phyloP scores from a whole-genome alignment of 1,140 invertebrate genomes.

The Druon quercuslanigerum region DNA sequence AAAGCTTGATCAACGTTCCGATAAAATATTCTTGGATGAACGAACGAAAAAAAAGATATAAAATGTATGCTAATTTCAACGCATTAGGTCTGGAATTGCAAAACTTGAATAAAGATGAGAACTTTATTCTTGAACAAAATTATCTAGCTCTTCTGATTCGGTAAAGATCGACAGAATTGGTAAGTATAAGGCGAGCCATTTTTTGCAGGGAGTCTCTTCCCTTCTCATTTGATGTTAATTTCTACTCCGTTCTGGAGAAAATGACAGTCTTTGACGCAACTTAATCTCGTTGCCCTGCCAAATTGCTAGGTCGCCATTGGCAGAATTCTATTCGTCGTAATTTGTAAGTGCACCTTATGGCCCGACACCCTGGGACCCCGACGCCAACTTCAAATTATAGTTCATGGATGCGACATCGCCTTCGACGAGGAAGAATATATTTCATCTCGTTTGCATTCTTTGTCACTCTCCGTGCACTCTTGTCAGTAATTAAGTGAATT shows the following conservation, averaged over 20 bases:
- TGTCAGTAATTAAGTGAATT: not conserved
- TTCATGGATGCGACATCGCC: conserved; percentile 18
- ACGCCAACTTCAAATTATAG: conserved; percentile 48
- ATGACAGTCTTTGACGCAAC: conserved; percentile 65
- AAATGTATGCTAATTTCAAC: no score
- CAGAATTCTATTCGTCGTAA: conserved; percentile 63
- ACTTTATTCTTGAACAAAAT: not conserved
- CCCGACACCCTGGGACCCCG: conserved; percentile 33
- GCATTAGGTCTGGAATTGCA: no score
- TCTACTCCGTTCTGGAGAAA: conserved; percentile 45
- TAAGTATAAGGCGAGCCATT: not conserved
- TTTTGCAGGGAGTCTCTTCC: conserved; percentile 31
- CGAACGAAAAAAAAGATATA: no score
- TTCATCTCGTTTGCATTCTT: conserved; percentile 49
- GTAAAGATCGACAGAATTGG: no score
- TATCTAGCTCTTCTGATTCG: not conserved
- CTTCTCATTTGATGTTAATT: conserved; percentile 54
- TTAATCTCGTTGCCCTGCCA: conserved; percentile 65
- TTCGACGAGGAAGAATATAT: conserved; percentile 47
- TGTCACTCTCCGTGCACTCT: not conserved
- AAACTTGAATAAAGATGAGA: no score
- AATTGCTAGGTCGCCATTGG: conserved; percentile 61
- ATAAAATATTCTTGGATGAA: no score
- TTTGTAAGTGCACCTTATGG: conserved; percentile 60
- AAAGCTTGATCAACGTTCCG: not conserved